phyloP scores from a whole-genome alignment of 1,140 invertebrate genomes.

The Cotesia vestalis region DNA sequence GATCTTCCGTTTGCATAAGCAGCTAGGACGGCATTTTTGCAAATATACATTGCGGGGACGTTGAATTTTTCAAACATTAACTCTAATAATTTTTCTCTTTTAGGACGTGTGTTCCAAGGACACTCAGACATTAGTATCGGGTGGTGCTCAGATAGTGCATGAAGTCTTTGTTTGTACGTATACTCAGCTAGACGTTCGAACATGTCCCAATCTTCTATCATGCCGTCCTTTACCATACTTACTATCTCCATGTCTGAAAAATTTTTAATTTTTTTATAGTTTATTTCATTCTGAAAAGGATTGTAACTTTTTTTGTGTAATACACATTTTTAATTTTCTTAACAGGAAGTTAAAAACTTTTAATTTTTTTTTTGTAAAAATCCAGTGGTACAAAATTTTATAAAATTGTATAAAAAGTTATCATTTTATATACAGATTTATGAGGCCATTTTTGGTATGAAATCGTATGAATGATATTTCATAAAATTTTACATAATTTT shows the following conservation, averaged over 20 bases:
- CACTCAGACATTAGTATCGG: conserved; percentile 94
- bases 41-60: conserved; percentile 93
- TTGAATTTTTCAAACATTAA: conserved; percentile 97
- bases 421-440: no score
- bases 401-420: no score
- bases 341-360: no score
- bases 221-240: conserved; percentile 92
- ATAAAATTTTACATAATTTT: no score
- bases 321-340: no score
- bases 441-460: no score
- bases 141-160: conserved; percentile 76
- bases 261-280: neutral
- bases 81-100: conserved; percentile 91
- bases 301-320: no score
- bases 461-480: no score
- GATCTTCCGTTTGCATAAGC: conserved; percentile 93
- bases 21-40: conserved; percentile 93
- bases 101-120: conserved; percentile 88
- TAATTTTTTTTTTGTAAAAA: no score
- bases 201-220: conserved; percentile 96
- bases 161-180: conserved; percentile 81
- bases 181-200: conserved; percentile 94
- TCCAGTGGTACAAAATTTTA: no score
- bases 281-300: no score
- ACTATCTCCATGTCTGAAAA: conserved; percentile 80